Base-by-base conservation (phyloP, 2,113 vertebrate genomes). In the Camelus bactrianus region DNA sequence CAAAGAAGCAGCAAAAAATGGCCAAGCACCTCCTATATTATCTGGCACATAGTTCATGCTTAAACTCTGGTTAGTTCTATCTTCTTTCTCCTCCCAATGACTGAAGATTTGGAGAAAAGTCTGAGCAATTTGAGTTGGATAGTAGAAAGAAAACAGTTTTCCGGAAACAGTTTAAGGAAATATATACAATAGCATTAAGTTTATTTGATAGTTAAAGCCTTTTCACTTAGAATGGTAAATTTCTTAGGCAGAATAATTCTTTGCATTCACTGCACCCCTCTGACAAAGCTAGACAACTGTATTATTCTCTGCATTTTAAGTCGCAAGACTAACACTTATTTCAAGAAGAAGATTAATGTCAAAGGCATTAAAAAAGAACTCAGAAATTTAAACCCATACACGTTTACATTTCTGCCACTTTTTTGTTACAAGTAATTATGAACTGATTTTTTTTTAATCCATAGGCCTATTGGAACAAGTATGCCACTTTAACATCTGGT, bases 311-410 rank as follows among this genome's bases (percentile, higher is more conserved):
- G 50, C 60, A 93, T 81, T 80, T 72, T 82, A 96, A 96, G 30
- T 70, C 14, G 4, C 14, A 95, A 95, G 54, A 70, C 84, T 96
- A 92, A 89, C 46, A 81, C n/a, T 73, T 93, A 96, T 65, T 96
- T 94, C 91, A 97, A 67, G 35, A 94, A 82, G 77, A 93, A 96
- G 89, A 97, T 89, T 69, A 95, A 95, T 79, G 79, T 91, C 67
- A 92, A 96, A 96, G 35, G 11, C 42, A 94, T 65, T 30, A 79
- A 65, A 80, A 94, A 89, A 48, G 14, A 94, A 94, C 28, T 76
- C 79, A 67, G 67, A 93, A 89, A 69, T 67, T 73, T 69, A 86
- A 89, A 84, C 65, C 48, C 46, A 56, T 86, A 62, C 14, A 38
- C 77, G 72, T 93, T 80, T 76, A 75, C 26, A 90, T 89, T 90